These are phyloP conservation scores for Pachydiplax longipennis DNA, from an alignment of 2,888 invertebrate species.

Conservation along the genomic window DNA sequence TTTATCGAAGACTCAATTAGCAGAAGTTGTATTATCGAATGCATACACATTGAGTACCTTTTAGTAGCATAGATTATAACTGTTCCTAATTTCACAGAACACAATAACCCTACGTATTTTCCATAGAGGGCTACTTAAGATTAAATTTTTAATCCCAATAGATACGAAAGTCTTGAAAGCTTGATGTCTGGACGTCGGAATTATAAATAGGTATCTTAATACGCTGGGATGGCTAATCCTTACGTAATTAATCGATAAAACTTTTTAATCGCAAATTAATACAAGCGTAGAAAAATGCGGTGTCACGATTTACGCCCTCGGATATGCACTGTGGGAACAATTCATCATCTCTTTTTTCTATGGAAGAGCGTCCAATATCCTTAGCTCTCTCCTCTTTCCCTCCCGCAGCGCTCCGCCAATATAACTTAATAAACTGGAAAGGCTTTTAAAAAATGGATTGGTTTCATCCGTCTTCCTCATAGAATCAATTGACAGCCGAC, in stretches of 20 bases:
- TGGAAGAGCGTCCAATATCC: not conserved
- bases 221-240: not conserved
- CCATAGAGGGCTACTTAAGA: no score
- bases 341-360: not conserved
- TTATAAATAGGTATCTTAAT: no score
- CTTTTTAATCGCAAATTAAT: not conserved
- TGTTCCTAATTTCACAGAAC: no score
- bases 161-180: no score
- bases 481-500: not conserved
- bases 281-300: not conserved
- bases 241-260: not conserved
- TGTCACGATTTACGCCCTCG: not conserved
- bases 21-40: no score
- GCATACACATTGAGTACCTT: no score
- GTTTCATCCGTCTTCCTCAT: conserved; percentile 2
- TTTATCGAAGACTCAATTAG: no score
- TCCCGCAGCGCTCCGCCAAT: not conserved
- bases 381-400: not conserved
- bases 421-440: not conserved
- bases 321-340: not conserved
- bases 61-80: no score
- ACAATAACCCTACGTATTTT: no score
- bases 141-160: no score
- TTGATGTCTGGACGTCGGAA: no score
- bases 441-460: conserved; percentile 14